phyloP scores from a whole-genome alignment of 2,888 invertebrate species.

The Leptopilina drosophilae region DNA sequence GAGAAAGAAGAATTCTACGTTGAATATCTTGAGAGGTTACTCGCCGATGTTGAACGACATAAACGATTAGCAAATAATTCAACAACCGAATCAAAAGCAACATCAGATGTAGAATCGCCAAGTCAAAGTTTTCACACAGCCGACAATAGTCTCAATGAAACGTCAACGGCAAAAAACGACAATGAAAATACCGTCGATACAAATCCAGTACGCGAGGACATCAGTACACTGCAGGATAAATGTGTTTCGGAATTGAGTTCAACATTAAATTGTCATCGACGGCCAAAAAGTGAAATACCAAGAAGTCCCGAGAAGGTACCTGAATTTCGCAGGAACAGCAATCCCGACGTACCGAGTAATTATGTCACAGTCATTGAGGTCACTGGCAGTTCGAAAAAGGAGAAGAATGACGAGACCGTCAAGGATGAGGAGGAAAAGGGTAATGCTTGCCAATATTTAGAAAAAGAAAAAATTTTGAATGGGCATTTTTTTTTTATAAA shows the following conservation, averaged over 20 bases:
- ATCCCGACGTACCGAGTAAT: conserved; percentile 79
- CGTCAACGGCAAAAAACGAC: conserved; percentile 46
- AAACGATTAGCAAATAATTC: conserved; percentile 77
- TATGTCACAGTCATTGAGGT: conserved; percentile 94
- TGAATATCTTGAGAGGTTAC: conserved; percentile 89
- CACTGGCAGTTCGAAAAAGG: conserved; percentile 81
- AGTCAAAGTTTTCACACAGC: conserved; percentile 57
- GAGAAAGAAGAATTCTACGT: conserved; percentile 95
- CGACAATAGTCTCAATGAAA: conserved; percentile 59
- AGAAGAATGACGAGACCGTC: conserved; percentile 78
- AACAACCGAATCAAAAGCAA: conserved; percentile 75
- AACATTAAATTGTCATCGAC: conserved; percentile 69
- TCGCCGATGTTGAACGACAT: conserved; percentile 91
- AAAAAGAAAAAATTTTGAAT: too few species aligned
- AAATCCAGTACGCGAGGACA: conserved; percentile 69
- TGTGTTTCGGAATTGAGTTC: conserved; percentile 75
- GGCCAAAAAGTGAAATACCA: conserved; percentile 75
- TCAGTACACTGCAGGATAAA: conserved; percentile 76
- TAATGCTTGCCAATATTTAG: conserved; percentile 10
- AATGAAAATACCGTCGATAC: conserved; percentile 70
- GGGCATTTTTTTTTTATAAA: too few species aligned
- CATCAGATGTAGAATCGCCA: conserved; percentile 57
- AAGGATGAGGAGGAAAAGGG: conserved; percentile 77
- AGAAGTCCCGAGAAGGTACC: conserved; percentile 72
- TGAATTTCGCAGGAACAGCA: conserved; percentile 74